phyloP scores from a whole-genome alignment of 2,797 vertebrate genomes.

The Orientallactaga sibirica region DNA sequence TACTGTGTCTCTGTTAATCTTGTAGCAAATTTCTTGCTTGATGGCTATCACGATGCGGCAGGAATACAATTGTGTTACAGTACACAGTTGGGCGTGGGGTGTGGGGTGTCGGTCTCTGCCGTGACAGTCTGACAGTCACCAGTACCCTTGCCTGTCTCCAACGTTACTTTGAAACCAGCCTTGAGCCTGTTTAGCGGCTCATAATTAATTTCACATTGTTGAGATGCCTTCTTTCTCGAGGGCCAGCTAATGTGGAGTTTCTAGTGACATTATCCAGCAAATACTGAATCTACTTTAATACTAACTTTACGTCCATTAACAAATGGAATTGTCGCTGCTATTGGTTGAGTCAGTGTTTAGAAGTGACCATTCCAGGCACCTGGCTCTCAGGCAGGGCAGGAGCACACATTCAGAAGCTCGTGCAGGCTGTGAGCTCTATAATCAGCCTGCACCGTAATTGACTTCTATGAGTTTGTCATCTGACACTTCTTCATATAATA shows the following conservation, averaged over 20 bases:
- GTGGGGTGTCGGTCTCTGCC: conserved; percentile 72
- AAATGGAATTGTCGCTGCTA: conserved; percentile 87
- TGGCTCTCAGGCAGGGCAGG: conserved; percentile 89
- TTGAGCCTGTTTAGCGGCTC: conserved; percentile 42
- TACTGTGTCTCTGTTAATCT: conserved; percentile 88
- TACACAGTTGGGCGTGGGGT: conserved; percentile 70
- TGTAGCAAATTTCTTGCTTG: conserved; percentile 87
- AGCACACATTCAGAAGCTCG: conserved; percentile 89
- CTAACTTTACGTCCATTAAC: conserved; percentile 86
- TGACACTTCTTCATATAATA: conserved; percentile 92
- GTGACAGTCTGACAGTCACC: conserved; percentile 72
- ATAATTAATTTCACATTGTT: conserved; percentile 72
- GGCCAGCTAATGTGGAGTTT: conserved; percentile 61
- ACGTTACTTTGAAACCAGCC: neutral
- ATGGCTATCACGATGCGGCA: conserved; percentile 81
- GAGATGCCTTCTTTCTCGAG: conserved; percentile 73
- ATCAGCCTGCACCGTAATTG: conserved; percentile 94
- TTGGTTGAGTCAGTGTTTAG: conserved; percentile 91
- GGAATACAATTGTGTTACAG: conserved; percentile 83
- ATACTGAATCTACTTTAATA: conserved; percentile 83
- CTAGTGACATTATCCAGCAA: conserved; percentile 67
- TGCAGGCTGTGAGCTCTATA: conserved; percentile 91
- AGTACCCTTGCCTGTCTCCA: conserved; percentile 73
- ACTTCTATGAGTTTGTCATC: conserved; percentile 90
- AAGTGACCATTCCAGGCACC: conserved; percentile 87